Evolutionary conservation across 2,113 vertebrate genomes (phyloP).

Genomic region (Sinosuthora webbiana): DNA sequence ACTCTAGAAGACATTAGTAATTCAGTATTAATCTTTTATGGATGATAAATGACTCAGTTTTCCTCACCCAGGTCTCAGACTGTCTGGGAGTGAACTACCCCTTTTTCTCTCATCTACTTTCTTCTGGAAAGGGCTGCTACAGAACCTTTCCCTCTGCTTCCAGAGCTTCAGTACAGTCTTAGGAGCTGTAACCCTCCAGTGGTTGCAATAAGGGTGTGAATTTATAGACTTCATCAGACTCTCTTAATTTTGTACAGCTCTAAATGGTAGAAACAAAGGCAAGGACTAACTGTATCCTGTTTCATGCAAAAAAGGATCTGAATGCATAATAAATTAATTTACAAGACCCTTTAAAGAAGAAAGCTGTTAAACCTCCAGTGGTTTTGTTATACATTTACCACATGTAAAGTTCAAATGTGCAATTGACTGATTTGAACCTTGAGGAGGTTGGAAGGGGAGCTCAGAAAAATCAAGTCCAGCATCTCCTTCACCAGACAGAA

Average conservation of each 20-base stretch:
- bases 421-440: neutral
- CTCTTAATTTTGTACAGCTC: neutral
- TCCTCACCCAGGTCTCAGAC: neutral
- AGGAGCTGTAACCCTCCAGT: neutral
- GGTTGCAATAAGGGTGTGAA: neutral
- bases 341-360: neutral
- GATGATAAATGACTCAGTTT: neutral
- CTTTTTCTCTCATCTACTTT: neutral
- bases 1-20: neutral
- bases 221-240: neutral
- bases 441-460: neutral
- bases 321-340: neutral
- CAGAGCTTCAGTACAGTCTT: neutral
- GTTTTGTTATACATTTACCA: neutral
- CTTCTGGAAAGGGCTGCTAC: neutral
- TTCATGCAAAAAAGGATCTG: neutral
- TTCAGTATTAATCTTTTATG: neutral
- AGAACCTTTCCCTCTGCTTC: neutral
- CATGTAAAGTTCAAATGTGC: neutral
- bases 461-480: neutral
- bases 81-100: neutral
- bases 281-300: neutral
- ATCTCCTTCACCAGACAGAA: neutral
- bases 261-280: neutral
- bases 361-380: neutral